Conservation (phyloP, 2,113 vertebrate genomes). For the Eclectus roratus region DNA sequence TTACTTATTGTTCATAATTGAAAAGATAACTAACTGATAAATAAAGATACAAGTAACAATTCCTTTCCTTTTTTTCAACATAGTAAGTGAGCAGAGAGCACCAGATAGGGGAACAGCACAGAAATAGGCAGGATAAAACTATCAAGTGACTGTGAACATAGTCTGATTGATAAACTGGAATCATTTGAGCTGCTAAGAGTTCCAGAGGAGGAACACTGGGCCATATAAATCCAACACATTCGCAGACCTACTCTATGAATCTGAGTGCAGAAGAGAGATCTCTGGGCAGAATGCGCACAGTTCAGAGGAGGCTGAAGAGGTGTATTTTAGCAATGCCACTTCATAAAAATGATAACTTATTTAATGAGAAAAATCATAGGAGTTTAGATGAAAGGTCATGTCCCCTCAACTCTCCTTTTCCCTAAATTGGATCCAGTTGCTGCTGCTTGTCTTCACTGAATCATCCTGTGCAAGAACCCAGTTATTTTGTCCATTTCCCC, state of each 20-base stretch:
- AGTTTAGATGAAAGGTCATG: neutral
- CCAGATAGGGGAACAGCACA: neutral
- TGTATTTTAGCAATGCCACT: neutral
- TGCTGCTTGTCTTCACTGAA: neutral
- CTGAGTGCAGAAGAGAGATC: neutral
- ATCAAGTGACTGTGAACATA: neutral
- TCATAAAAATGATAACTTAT: neutral
- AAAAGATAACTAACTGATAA: neutral
- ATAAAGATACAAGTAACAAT: neutral
- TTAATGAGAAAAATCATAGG: neutral
- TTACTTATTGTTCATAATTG: neutral
- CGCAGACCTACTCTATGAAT: neutral
- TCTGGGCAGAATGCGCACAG: neutral
- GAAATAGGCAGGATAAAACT: neutral
- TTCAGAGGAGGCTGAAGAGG: neutral
- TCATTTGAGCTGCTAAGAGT: neutral
- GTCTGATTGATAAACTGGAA: neutral
- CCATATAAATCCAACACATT: rapidly evolving
- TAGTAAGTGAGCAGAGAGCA: neutral
- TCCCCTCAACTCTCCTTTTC: neutral
- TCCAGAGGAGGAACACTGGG: rapidly evolving
- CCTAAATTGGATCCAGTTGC: neutral
- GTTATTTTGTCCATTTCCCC: neutral
- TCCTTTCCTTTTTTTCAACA: neutral
- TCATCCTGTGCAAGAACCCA: neutral